These are phyloP conservation scores for Orthosia cruda DNA, from an alignment of 2,888 invertebrate genomes.

Conservation along the genomic window DNA sequence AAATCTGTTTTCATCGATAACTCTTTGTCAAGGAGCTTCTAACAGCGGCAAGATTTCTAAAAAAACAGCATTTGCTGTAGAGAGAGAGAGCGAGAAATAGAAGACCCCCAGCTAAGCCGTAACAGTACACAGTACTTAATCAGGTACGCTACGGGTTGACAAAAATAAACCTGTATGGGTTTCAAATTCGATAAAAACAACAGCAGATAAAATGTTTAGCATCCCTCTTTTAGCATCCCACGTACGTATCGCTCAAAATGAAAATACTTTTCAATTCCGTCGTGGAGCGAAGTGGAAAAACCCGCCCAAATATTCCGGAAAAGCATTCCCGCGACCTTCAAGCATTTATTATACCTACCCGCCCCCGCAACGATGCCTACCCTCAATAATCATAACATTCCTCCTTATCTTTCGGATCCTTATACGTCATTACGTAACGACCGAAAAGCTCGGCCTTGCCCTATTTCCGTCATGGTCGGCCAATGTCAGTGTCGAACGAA, in stretches of 20 bases:
- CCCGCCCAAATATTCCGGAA: conserved; percentile 17
- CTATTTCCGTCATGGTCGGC: conserved; percentile 78
- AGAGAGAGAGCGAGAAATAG: too few relatives aligned
- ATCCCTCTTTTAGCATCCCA: not conserved
- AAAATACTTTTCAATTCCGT: conserved; percentile 33
- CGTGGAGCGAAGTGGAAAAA: conserved; percentile 11
- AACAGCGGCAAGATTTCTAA: too few relatives aligned
- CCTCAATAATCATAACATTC: conserved; percentile 47
- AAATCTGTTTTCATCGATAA: conserved; percentile 23
- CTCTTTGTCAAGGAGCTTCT: not conserved
- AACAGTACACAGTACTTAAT: not conserved
- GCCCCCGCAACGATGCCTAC: conserved; percentile 13
- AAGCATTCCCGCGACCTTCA: conserved; percentile 31
- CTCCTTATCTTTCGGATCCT: conserved; percentile 33
- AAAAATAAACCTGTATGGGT: conserved; percentile 1
- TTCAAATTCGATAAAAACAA: conserved; percentile 2
- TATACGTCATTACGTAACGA: conserved; percentile 67
- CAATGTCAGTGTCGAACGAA: conserved; percentile 82
- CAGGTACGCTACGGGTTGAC: not conserved
- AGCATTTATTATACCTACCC: conserved; percentile 17
- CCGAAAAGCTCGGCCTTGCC: conserved; percentile 76
- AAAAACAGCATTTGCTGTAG: too few relatives aligned
- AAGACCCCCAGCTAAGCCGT: too few relatives aligned
- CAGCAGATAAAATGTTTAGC: conserved; percentile 2
- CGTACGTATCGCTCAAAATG: not conserved